Evolutionary conservation across 2,113 vertebrate species (phyloP), one percentile per base, ranked within the genome.

Genomic region (Sinocyclocheilus maitianheensis): DNA sequence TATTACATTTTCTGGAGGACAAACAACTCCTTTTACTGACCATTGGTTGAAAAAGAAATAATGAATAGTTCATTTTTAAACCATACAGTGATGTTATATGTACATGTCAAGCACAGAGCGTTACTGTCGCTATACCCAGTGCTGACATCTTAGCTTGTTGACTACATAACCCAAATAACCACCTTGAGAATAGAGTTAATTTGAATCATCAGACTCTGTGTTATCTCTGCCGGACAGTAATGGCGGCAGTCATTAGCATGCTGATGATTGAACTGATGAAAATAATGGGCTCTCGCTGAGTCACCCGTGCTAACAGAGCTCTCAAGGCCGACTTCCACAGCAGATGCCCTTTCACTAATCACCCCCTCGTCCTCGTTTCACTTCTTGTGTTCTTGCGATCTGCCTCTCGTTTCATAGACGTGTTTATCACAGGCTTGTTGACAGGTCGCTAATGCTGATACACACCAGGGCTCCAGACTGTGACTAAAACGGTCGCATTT

Each of bases 321-420:
- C 78, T 81, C 71, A 81, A 85, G 72, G 55, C 30, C 46, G 71
- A 58, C 83, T 85, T 86, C 51, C 77, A 82, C 78, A 78, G 89
- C 83, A 84, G 74, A 87, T 90, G 89, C 83, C 55, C 83, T 88
- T 87, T 88, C 24, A 43, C 65, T 87, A 90, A 87, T 90, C 87
- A 85, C 85, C 87, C 65, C 69, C 30, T 84, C 67, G 65, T 89
- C 67, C 85, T 86, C 77, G 43, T 75, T 67, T 83, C 53, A 67
- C 48, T 74, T 46, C 87, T 46, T 81, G 43, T 67, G 76, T 43
- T 80, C 76, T 43, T 43, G 79, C 53, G 51, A 77, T 80, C 58
- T 81, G 26, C 86, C 67, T 82, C 71, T 55, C 74, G 2, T 46
- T 53, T 63, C 48, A 40, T 67, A 81, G 43, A 83, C 16, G 20